phyloP scores from a whole-genome alignment of 2,113 vertebrate genomes.

The Poeciliopsis turrubarensis region DNA sequence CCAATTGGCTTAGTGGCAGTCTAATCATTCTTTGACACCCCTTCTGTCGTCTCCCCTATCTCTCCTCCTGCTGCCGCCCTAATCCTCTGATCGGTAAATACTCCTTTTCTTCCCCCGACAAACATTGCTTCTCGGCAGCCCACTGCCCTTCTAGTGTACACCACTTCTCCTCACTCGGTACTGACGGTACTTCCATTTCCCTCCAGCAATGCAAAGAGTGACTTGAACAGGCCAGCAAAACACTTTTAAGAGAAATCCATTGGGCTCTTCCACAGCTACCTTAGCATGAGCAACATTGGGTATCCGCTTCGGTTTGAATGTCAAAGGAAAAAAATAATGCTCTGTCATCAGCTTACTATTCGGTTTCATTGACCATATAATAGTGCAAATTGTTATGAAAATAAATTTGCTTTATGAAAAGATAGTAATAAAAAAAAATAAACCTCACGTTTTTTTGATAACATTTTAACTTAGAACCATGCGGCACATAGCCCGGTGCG shows the following conservation, averaged over 20 bases:
- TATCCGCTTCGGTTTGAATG: too few relatives aligned
- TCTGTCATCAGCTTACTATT: too few relatives aligned
- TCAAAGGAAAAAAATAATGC: too few relatives aligned
- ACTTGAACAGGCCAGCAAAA: constrained; percentile 22
- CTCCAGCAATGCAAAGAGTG: constrained; percentile 15
- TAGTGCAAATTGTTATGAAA: too few relatives aligned
- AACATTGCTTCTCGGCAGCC: constrained; percentile 37
- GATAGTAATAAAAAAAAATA: too few relatives aligned
- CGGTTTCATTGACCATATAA: too few relatives aligned
- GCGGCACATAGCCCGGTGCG: too few relatives aligned
- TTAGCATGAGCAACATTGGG: constrained; percentile 9
- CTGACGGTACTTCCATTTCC: constrained; percentile 38
- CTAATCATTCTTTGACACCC: constrained; percentile 75
- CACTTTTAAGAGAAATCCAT: constrained; percentile 20
- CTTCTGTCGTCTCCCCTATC: constrained; percentile 69
- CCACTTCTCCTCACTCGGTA: constrained; percentile 35
- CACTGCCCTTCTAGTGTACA: constrained; percentile 33
- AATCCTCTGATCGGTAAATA: constrained; percentile 80
- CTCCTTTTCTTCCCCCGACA: constrained; percentile 37
- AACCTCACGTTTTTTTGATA: too few relatives aligned
- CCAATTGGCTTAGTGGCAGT: constrained; percentile 76
- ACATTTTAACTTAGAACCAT: too few relatives aligned
- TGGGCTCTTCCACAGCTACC: neutral
- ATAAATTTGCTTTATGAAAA: too few relatives aligned
- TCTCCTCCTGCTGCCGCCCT: constrained; percentile 54